phyloP scores from a whole-genome alignment of 2,888 invertebrate species.

The Chrysodeixis includens region DNA sequence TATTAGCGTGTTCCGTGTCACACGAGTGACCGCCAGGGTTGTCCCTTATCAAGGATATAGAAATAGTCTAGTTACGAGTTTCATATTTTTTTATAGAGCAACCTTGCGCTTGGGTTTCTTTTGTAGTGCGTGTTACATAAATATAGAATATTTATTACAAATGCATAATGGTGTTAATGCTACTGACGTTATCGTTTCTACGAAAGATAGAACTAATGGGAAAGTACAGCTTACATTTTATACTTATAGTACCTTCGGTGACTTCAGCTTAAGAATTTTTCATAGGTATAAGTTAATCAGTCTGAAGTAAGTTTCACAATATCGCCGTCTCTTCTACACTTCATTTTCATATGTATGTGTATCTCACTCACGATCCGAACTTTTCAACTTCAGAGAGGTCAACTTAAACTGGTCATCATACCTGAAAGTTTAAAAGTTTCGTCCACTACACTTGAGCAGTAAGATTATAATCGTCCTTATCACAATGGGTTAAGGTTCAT shows the following conservation, averaged over 20 bases:
- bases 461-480: not conserved
- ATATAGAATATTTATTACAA: not conserved
- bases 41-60: constrained; percentile 29
- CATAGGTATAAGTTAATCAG: no score
- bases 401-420: not conserved
- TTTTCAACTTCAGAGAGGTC: not conserved
- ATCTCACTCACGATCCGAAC: not conserved
- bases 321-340: not conserved
- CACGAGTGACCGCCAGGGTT: constrained; percentile 70
- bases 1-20: constrained; percentile 88
- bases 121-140: not conserved
- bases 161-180: not conserved
- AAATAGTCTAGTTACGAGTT: not conserved
- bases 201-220: not conserved
- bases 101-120: constrained; percentile 2
- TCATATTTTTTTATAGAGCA: not conserved
- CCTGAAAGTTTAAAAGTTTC: not conserved
- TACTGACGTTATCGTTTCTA: not conserved
- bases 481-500: not conserved
- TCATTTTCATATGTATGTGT: not conserved
- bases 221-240: not conserved
- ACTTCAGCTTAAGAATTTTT: no score
- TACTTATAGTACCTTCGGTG: no score
- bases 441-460: not conserved
- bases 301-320: not conserved